Evolutionary conservation across 2,797 vertebrate species (phyloP), one percentile per base, ranked within the genome.

Genomic region (Epinephelus awoara): DNA sequence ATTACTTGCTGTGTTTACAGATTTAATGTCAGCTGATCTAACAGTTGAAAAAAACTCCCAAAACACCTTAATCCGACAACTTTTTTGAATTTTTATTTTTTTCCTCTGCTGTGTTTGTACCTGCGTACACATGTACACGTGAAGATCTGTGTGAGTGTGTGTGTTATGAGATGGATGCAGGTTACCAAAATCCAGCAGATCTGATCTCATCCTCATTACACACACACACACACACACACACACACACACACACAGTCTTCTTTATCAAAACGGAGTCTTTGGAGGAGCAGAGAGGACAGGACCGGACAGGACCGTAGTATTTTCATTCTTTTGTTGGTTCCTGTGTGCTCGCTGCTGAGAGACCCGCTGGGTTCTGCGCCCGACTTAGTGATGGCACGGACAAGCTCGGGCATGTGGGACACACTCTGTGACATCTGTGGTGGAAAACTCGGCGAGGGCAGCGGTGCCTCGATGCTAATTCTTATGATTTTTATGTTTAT

Each of bases 271-370:
- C 29, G 6, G 23, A 50, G 59, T 57, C 51, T 64, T 62, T 23
- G 0, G 1, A 47, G 5, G 27, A 21, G 27, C 25, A 18, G 68
- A 62, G 5, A 2, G 19, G 50, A 82, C 87, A 94, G 92, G 92
- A 93, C 79, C 3, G 78, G 78, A 90, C 93, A 93, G 67, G 92
- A 88, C 74, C 21, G 1, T 38, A 34, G 59, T 67, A 76, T 77
- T 91, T 85, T 84, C 82, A 79, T 84, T 87, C 73, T 83, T 82
- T 64, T 75, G 83, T 79, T 78, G 50, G 55, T 79, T 85, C 50
- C 49, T 1, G 34, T 62, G 27, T 34, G 34, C 7, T 34, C 5
- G 1, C 29, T 2, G 47, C 18, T 40, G 40, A 21, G 21, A 58
- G 83, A 79, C 61, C 34, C 67, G 8, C 62, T 21, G 49, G 63